phyloP scores from a whole-genome alignment of 2,797 vertebrate genomes.

The Hephaestus fuliginosus region DNA sequence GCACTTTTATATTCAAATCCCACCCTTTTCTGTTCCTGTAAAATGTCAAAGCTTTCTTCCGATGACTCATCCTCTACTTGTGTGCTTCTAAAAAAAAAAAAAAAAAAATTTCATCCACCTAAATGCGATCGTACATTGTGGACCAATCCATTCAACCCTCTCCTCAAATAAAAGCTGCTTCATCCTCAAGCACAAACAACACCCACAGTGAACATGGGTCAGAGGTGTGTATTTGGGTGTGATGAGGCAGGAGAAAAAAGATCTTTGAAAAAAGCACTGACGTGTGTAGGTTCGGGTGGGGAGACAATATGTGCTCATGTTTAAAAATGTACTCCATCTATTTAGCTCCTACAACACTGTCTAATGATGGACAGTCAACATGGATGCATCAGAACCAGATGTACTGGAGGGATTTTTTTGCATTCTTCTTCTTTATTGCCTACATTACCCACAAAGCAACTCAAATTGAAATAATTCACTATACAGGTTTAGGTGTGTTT shows the following conservation, averaged over 20 bases:
- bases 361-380: not conserved
- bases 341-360: not conserved
- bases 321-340: not conserved
- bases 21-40: constrained; percentile 21
- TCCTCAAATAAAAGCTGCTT: constrained; percentile 8
- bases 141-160: constrained; percentile 18
- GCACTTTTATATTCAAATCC: constrained; percentile 26
- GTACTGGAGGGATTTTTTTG: not conserved
- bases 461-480: not conserved
- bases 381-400: not conserved
- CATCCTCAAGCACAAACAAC: constrained; percentile 15
- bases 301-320: not conserved
- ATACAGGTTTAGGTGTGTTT: not conserved
- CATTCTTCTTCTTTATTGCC: not conserved
- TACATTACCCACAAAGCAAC: not conserved
- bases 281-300: not conserved
- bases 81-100: constrained; percentile 7
- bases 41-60: constrained; percentile 48
- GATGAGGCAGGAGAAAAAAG: constrained; percentile 1
- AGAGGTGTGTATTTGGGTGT: constrained; percentile 1
- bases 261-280: not conserved
- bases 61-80: constrained; percentile 58
- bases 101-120: constrained; percentile 6
- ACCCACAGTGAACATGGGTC: constrained; percentile 6
- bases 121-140: constrained; percentile 7